A percentile compares a stretch with the other conserved stretches of the same genome.
Conservation (phyloP, 2,888 invertebrate species). For the Oscheius onirici region DNA sequence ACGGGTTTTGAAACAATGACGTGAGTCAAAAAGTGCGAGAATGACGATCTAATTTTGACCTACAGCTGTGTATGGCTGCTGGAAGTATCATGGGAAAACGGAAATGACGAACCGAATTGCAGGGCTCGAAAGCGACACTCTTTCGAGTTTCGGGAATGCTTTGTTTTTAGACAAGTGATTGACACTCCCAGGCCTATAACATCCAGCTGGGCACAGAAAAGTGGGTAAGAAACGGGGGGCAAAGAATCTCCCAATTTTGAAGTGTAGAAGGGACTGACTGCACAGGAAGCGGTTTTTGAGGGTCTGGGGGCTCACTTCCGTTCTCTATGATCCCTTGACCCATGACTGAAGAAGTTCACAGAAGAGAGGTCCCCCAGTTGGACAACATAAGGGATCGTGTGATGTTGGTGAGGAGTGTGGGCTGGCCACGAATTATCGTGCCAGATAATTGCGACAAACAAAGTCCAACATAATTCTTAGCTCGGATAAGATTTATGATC, state of each 20-base stretch:
- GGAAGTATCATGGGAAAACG: too few relatives aligned
- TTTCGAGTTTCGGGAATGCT: not conserved
- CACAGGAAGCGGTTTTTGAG: slow-evolving; percentile 20
- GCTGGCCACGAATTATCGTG: not conserved
- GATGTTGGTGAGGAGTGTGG: too few relatives aligned
- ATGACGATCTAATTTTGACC: too few relatives aligned
- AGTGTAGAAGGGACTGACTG: slow-evolving; percentile 9
- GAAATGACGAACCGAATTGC: not conserved
- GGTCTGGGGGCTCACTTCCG: not conserved
- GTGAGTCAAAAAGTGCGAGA: too few relatives aligned
- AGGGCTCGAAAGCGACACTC: not conserved
- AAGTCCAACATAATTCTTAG: too few relatives aligned
- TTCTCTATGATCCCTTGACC: slow-evolving; percentile 8
- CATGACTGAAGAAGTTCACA: not conserved
- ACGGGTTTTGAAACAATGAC: too few relatives aligned
- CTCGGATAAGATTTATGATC: not conserved
- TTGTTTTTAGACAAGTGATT: slow-evolving; percentile 30
- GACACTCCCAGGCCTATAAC: slow-evolving; percentile 24
- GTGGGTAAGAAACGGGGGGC: not conserved
- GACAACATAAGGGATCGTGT: too few relatives aligned
- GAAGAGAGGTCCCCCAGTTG: not conserved
- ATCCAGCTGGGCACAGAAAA: slow-evolving; percentile 26
- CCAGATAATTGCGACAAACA: not conserved
- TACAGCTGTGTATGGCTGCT: too few relatives aligned
- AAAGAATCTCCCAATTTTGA: not conserved